Conservation (phyloP, 2,113 vertebrate species). For the Eurypyga helias region DNA sequence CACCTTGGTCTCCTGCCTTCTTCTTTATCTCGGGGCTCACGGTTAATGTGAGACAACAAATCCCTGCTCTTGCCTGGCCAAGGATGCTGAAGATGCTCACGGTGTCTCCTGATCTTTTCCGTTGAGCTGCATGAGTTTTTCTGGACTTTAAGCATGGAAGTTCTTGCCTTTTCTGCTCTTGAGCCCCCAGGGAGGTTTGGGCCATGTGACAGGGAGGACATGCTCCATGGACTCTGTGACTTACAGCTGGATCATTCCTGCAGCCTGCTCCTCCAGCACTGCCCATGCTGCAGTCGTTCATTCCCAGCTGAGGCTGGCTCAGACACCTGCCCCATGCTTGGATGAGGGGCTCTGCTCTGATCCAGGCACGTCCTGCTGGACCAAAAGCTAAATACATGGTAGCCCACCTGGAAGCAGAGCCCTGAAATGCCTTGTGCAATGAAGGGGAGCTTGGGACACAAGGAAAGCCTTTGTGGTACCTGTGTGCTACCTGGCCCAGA, state of each 20-base stretch:
- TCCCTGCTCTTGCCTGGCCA: neutral
- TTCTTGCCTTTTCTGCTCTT: neutral
- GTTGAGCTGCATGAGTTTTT: neutral
- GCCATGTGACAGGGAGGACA: neutral
- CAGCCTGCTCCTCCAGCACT: neutral
- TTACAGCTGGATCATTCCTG: neutral
- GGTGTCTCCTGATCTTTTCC: neutral
- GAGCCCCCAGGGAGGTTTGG: neutral
- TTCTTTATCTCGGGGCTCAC: neutral
- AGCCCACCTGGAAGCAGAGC: neutral
- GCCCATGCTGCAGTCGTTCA: rapidly evolving
- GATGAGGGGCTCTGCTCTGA: neutral
- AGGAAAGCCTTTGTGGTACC: neutral
- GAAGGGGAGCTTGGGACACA: neutral
- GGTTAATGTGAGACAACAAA: neutral
- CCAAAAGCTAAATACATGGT: neutral
- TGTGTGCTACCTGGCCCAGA: neutral
- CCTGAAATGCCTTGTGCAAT: neutral
- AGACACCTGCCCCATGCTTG: neutral
- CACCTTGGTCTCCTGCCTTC: neutral
- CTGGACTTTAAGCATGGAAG: neutral
- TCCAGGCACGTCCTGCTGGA: neutral
- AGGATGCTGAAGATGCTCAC: neutral
- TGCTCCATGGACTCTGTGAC: neutral
- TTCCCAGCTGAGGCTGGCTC: neutral